Conservation (phyloP, 2,888 invertebrate genomes). For the Teleiodes luculella region DNA sequence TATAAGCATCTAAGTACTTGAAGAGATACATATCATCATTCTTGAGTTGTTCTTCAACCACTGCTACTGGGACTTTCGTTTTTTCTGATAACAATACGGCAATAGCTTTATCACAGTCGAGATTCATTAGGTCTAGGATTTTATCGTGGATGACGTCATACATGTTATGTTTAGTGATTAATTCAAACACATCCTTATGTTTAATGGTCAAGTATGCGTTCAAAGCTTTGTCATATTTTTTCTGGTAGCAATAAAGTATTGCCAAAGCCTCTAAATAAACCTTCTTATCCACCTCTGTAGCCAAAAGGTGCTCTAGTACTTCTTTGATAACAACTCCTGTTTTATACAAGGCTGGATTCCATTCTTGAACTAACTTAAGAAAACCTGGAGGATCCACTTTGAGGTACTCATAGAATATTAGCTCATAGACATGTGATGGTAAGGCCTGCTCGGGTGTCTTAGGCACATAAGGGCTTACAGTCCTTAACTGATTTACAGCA, state of each 20-base stretch:
- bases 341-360: conserved; percentile 91
- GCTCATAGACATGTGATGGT: conserved; percentile 92
- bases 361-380: conserved; percentile 89
- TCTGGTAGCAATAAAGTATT: conserved; percentile 90
- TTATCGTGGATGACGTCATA: conserved; percentile 91
- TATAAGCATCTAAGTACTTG: conserved; percentile 92
- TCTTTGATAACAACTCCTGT: conserved; percentile 91
- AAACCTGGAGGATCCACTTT: conserved; percentile 91
- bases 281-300: conserved; percentile 83
- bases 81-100: conserved; percentile 89
- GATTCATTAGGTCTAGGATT: conserved; percentile 92
- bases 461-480: conserved; percentile 89
- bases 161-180: conserved; percentile 91
- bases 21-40: conserved; percentile 86
- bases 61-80: conserved; percentile 82
- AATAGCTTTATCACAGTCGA: conserved; percentile 90
- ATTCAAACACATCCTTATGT: conserved; percentile 92
- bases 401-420: conserved; percentile 95
- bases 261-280: conserved; percentile 92
- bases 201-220: conserved; percentile 92
- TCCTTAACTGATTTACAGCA: conserved; percentile 87
- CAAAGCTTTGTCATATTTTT: conserved; percentile 94
- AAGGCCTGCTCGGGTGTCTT: conserved; percentile 84
- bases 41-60: conserved; percentile 89
- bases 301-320: conserved; percentile 87